Base-by-base conservation (phyloP, 2,888 invertebrate genomes). In the Lutraria lutraria region DNA sequence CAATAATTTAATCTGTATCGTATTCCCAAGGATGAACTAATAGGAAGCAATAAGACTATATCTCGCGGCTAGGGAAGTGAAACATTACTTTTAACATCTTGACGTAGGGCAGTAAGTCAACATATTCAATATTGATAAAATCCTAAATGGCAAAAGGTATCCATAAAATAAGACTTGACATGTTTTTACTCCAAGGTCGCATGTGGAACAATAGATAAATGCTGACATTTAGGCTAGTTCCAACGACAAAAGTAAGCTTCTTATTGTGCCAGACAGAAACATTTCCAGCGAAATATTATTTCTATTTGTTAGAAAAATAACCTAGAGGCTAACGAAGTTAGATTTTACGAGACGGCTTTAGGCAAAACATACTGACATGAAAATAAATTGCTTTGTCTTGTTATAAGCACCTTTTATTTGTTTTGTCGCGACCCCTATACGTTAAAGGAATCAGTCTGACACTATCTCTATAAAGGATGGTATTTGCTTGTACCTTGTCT, bases 311-410 rank as follows among this genome's bases (percentile, higher is more conserved):
- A 21, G 21, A 19, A 19, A 56, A n/a, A 21, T 19, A 19, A 21
- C 21, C 16, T n/a, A 21, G 60, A 25, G 25, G 25, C 25, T 68
- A 25, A 68, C 63, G 25, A n/a, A 25, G n/a, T 68, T 25, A 25
- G 10, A 25, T 0, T 25, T 25, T 25, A 12, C 25, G 12, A 68
- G n/a, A 68, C n/a, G 4, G 21, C 63, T 68, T 25, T 68, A 12
- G 63, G 63, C 63, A 25, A 68, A 68, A 10, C 0, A 25, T 25
- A 25, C 25, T 68, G 63, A 25, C 63, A 68, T 68, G n/a, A 25
- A 68, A 68, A 68, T 68, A 68, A 68, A 68, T 68, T 68, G 25
- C 63, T 68, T 68, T 68, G 8, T 68, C 25, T 10, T 68, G 25
- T 68, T 10, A 68, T 25, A 68, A 25, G 25, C n/a, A 25, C n/a